Conservation (phyloP, 2,113 vertebrate species). For the Elanus axillaris region DNA sequence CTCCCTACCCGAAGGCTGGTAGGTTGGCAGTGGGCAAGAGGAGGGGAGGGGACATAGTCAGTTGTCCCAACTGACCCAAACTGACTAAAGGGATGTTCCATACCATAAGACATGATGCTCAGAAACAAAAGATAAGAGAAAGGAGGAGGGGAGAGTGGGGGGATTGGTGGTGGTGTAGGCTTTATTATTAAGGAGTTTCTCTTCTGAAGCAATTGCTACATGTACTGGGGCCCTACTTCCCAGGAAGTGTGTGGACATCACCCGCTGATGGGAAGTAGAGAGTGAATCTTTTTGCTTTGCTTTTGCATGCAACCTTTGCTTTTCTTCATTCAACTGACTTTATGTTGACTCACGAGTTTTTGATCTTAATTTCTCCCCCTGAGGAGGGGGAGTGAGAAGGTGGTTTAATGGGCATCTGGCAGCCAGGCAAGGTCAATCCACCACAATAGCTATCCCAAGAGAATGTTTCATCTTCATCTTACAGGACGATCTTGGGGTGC, state of each 20-base stretch:
- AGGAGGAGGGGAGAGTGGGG: no score
- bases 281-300: background rate
- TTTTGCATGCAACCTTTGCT: rapidly evolving
- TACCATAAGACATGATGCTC: no score
- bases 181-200: no score
- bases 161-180: no score
- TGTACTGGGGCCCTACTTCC: background rate
- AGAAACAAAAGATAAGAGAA: no score
- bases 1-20: background rate
- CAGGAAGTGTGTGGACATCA: background rate
- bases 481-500: background rate
- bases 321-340: background rate
- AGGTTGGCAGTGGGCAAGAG: background rate
- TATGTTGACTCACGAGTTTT: rapidly evolving
- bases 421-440: background rate
- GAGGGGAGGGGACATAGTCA: background rate
- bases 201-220: no score
- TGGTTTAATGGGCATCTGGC: background rate
- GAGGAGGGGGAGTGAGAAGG: background rate
- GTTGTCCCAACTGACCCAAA: no score
- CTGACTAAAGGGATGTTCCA: no score
- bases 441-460: background rate
- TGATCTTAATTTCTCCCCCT: background rate
- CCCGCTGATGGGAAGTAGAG: background rate
- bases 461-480: background rate